phyloP scores from a whole-genome alignment of 2,113 vertebrate genomes.

The Ceyx melanurus region DNA sequence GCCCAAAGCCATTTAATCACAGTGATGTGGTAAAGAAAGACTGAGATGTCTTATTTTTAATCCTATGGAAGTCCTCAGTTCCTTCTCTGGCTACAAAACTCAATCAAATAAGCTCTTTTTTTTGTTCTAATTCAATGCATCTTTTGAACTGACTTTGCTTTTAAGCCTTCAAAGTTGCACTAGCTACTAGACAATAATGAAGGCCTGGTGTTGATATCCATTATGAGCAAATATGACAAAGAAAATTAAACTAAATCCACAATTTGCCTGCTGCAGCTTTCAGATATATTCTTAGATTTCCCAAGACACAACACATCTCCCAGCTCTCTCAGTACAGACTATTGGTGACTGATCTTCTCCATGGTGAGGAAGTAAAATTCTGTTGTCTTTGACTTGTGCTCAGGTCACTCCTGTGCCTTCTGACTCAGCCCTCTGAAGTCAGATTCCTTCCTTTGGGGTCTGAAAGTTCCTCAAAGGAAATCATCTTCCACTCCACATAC shows the following conservation, averaged over 20 bases:
- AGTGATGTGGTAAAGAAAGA: background rate
- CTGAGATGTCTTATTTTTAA: background rate
- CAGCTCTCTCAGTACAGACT: background rate
- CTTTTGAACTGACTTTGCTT: background rate
- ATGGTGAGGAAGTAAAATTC: background rate
- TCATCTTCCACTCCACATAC: background rate
- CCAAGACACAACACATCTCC: background rate
- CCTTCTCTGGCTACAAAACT: background rate
- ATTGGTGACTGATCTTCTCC: background rate
- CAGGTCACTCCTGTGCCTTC: background rate
- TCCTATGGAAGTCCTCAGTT: background rate
- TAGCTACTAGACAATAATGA: background rate
- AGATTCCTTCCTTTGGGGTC: background rate
- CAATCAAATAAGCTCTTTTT: background rate
- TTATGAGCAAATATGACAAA: background rate
- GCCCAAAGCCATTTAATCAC: background rate
- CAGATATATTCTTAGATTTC: background rate
- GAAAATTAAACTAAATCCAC: background rate
- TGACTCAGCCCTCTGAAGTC: background rate
- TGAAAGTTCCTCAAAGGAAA: background rate
- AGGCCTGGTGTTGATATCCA: background rate
- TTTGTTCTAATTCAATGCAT: background rate
- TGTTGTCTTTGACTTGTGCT: background rate
- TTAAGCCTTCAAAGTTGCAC: background rate
- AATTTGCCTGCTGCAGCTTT: background rate